These are phyloP conservation scores for Lagopus muta DNA, from an alignment of 2,113 vertebrate genomes.

Conservation along the genomic window DNA sequence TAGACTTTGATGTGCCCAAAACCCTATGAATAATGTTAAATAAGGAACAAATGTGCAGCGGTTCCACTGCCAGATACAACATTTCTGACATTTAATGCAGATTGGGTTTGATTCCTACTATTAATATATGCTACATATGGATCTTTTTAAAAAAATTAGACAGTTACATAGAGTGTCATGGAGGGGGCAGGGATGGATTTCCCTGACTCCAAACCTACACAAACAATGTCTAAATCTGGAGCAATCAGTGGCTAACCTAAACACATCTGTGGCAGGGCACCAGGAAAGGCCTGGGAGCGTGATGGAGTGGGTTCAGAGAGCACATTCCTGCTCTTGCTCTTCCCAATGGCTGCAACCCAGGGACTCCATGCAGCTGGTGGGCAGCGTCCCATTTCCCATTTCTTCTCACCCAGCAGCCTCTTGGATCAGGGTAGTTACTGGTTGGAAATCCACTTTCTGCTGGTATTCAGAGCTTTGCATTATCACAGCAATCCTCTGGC, in stretches of 20 bases:
- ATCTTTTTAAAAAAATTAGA: conserved; percentile 50
- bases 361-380: background rate
- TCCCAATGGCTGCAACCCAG: background rate
- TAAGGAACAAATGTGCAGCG: conserved; percentile 59
- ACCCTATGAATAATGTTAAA: conserved; percentile 14
- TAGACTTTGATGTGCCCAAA: conserved; percentile 48
- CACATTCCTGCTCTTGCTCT: background rate
- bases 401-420: background rate
- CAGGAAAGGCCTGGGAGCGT: rapidly evolving
- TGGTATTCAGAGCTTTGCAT: rapidly evolving
- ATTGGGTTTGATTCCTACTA: conserved; percentile 53
- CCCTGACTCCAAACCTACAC: background rate
- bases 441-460: background rate
- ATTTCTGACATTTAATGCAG: conserved; percentile 61
- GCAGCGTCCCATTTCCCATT: background rate
- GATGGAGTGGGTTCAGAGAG: background rate
- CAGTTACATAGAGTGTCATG: conserved; percentile 4
- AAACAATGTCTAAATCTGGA: background rate
- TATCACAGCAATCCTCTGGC: background rate
- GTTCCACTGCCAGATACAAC: conserved; percentile 53
- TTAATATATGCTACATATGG: conserved; percentile 46
- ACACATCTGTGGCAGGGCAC: background rate
- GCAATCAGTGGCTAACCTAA: background rate
- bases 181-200: background rate
- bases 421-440: background rate